Percentiles rank a stretch among this genome's conserved stretches.
These are phyloP conservation scores for Scomberomorus guttatus DNA, from an alignment of 2,797 vertebrate genomes.

Conservation along the genomic window DNA sequence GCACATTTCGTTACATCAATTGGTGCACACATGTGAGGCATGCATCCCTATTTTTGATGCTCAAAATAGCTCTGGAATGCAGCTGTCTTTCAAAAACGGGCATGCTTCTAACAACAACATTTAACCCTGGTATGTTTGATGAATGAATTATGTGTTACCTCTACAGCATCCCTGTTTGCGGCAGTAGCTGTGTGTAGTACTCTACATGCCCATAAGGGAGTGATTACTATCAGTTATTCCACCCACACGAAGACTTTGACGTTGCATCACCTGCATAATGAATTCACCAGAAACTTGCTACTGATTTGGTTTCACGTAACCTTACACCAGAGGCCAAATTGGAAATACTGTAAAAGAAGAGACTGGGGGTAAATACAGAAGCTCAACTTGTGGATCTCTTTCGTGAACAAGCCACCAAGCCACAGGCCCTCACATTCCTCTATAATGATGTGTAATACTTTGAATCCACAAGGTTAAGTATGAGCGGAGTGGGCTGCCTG, in stretches of 20 bases:
- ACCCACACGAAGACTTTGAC: constrained; percentile 47
- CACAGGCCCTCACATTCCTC: constrained; percentile 66
- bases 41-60: constrained; percentile 17
- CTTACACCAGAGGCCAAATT: constrained; percentile 39
- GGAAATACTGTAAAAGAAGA: constrained; percentile 59
- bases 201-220: constrained; percentile 46
- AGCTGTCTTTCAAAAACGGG: constrained; percentile 3
- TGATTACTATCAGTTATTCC: constrained; percentile 55
- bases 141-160: constrained; percentile 32
- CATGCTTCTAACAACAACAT: constrained; percentile 2
- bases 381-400: constrained; percentile 43
- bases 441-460: constrained; percentile 72
- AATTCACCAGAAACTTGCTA: constrained; percentile 50
- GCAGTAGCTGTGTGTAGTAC: constrained; percentile 16
- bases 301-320: constrained; percentile 61
- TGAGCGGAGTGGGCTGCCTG: constrained; percentile 58
- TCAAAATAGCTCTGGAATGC: constrained; percentile 19
- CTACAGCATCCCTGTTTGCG: constrained; percentile 26
- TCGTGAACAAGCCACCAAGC: constrained; percentile 49
- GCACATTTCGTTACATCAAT: constrained; percentile 52
- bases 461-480: constrained; percentile 69
- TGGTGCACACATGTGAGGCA: constrained; percentile 21
- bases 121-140: constrained; percentile 48
- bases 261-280: constrained; percentile 61
- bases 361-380: constrained; percentile 47